Evolutionary conservation across 2,888 invertebrate genomes (phyloP), one percentile per base, ranked within the genome.

Genomic region (Arenicola marina): DNA sequence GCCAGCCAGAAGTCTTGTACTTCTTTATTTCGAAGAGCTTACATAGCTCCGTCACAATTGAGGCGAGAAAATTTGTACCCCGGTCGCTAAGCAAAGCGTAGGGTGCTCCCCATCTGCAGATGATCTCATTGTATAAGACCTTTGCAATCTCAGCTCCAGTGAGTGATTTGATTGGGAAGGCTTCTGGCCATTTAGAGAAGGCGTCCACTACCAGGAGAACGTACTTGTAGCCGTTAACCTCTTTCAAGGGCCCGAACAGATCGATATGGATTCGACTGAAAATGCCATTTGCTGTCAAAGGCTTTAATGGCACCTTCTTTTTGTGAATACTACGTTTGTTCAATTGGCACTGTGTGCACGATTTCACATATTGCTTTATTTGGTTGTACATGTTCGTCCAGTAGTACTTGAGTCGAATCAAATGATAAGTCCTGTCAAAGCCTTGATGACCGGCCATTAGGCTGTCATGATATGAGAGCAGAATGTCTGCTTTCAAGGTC

Each of bases 341-440:
- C 28, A 4, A 4, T 48, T 69, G 69, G 46, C 69, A 71, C 0
- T n/a, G 24, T 44, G 67, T 59, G 45, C 70, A 72, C 2, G 67
- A 61, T 31, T 51, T 28, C 11, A 62, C 57, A 56, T 70, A 67
- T n/a, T 46, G 18, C 29, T 56, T 51, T 3, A 56, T 51, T 44
- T 70, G 67, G 34, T 33, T 46, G 48, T 58, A 72, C 70, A 71
- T 72, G 21, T 51, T 15, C 3, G 66, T 65, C 70, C 70, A 72
- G 51, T 63, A 68, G 34, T 71, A 70, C 48, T 68, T 68, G 2
- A 29, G 29, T 0, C 66, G 38, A 18, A 70, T 43, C 11, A 65
- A 51, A 21, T 46, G 61, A 59, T 66, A 70, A 28, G 70, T 67
- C n/a, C 68, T 28, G 33, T 70, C 66, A 46, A 67, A 61, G 7